A percentile compares a stretch with the other conserved stretches of the same genome.
Conservation (phyloP, 2,888 invertebrate genomes). For the Thera obeliscata region DNA sequence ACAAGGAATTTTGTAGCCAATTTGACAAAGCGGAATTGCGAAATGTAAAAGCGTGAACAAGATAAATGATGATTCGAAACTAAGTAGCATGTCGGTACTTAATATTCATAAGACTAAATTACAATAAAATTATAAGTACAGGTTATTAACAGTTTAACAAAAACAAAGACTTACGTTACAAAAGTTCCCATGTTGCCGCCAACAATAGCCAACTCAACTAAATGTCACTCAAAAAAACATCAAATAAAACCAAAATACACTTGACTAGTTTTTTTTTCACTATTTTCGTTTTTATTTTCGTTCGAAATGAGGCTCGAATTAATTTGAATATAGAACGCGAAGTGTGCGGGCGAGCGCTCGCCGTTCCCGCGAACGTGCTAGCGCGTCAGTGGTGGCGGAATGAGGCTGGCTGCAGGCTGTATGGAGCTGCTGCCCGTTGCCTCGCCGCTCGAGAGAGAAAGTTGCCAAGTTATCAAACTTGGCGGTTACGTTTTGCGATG, state of each 20-base stretch:
- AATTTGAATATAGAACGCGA: conserved; percentile 48
- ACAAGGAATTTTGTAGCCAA: conserved; percentile 59
- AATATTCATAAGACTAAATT: conserved; percentile 1
- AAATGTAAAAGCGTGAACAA: conserved; percentile 32
- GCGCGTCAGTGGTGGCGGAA: conserved; percentile 67
- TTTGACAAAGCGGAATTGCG: conserved; percentile 46
- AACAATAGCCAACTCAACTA: conserved; percentile 56
- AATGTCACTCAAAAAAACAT: conserved; percentile 63
- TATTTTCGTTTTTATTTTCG: conserved; percentile 46
- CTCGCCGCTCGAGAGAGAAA: conserved; percentile 71
- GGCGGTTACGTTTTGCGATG: conserved; percentile 80
- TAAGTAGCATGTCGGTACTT: background rate
- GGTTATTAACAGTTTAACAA: conserved; percentile 35
- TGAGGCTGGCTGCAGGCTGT: conserved; percentile 62
- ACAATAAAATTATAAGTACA: background rate
- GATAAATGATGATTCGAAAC: conserved; percentile 16
- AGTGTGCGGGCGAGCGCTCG: conserved; percentile 60
- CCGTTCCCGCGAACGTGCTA: conserved; percentile 70
- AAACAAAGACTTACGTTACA: conserved; percentile 65
- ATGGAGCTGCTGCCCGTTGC: conserved; percentile 48
- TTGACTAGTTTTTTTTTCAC: conserved; percentile 50
- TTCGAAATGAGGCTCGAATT: conserved; percentile 48
- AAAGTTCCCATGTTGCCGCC: conserved; percentile 71
- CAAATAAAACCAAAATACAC: conserved; percentile 53
- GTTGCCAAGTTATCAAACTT: conserved; percentile 80